Conservation (phyloP, 2,797 vertebrate species). For the Lithobates sylvaticus region DNA sequence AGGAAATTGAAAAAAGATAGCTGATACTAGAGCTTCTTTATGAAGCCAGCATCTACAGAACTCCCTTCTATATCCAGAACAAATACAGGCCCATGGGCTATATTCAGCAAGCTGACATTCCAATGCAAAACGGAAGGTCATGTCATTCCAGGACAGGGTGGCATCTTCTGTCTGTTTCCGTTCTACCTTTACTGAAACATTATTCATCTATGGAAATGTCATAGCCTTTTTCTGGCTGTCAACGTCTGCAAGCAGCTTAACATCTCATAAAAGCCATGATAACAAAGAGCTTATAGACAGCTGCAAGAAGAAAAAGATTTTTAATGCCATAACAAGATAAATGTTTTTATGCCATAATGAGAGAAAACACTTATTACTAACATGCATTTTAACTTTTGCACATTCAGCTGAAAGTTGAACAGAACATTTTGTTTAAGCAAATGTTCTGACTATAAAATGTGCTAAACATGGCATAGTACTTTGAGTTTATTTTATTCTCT, state of each 20-base stretch:
- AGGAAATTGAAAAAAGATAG: conserved; percentile 65
- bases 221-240: conserved; percentile 10
- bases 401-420: not conserved
- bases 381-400: too few relatives aligned
- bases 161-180: conserved; percentile 43
- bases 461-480: too few relatives aligned
- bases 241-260: not conserved
- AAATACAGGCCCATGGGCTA: conserved; percentile 47
- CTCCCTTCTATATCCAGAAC: conserved; percentile 67
- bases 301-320: not conserved
- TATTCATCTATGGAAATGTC: conserved; percentile 39
- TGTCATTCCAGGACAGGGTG: conserved; percentile 54
- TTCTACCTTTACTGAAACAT: conserved; percentile 40
- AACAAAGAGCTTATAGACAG: not conserved
- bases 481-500: too few relatives aligned
- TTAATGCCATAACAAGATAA: too few relatives aligned
- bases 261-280: not conserved
- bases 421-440: not conserved
- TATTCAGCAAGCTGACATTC: conserved; percentile 48
- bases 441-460: not conserved
- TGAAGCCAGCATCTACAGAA: conserved; percentile 66
- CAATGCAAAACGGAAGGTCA: conserved; percentile 57
- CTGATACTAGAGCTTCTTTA: conserved; percentile 69
- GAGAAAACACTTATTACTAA: not conserved
- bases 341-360: not conserved